phyloP scores from a whole-genome alignment of 2,113 vertebrate genomes.

The Muntiacus muntjak region DNA sequence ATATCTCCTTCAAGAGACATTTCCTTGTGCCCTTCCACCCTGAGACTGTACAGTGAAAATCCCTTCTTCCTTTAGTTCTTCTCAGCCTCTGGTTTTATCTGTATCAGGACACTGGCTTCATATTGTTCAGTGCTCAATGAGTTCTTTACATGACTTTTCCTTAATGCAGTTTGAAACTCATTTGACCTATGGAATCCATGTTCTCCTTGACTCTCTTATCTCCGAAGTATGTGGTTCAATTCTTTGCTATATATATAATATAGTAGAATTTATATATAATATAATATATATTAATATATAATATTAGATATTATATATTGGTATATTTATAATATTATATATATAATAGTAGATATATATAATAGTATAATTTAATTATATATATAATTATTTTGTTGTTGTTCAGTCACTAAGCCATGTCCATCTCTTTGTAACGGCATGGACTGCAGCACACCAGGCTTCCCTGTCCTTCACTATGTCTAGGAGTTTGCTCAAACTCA shows the following conservation, averaged over 20 bases:
- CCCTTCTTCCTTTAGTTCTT: background rate
- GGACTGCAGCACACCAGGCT: too few species aligned
- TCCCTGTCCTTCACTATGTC: too few species aligned
- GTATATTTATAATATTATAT: too few species aligned
- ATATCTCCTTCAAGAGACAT: background rate
- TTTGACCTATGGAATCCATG: background rate
- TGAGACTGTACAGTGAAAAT: accelerated
- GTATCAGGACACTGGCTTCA: background rate
- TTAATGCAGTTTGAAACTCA: background rate
- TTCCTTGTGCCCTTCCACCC: background rate
- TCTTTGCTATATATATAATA: background rate
- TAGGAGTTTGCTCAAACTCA: too few species aligned
- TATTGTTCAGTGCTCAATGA: background rate
- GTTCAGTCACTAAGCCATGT: too few species aligned
- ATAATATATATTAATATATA: too few species aligned
- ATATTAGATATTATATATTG: too few species aligned
- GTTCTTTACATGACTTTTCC: background rate
- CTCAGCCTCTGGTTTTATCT: background rate
- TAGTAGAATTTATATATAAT: too few species aligned
- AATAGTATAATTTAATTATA: too few species aligned
- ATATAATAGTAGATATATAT: too few species aligned
- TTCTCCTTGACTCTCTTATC: background rate
- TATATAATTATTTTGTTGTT: too few species aligned
- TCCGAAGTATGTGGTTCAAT: background rate
- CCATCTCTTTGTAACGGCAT: too few species aligned